phyloP scores from a whole-genome alignment of 2,113 vertebrate species.

The Mustela nigripes region DNA sequence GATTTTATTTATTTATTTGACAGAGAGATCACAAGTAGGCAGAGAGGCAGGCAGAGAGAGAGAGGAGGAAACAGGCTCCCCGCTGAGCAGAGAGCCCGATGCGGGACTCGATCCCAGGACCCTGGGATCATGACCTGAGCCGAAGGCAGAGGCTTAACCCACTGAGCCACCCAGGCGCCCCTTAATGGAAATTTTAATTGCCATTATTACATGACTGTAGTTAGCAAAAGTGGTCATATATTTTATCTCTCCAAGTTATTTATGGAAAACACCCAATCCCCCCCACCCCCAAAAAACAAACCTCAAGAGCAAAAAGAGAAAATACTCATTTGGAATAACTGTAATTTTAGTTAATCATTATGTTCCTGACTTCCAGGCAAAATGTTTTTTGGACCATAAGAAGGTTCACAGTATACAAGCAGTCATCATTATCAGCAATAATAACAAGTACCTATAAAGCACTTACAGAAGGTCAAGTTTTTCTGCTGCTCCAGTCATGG shows the following conservation, averaged over 20 bases:
- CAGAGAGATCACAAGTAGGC: no score
- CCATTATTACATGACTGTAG: neutral
- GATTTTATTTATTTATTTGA: no score
- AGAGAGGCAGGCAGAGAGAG: no score
- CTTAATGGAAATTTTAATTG: neutral
- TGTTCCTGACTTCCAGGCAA: neutral
- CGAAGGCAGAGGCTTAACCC: no score
- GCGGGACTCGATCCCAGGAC: no score
- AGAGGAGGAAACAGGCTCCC: no score
- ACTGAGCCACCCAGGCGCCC: no score
- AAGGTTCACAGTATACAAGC: neutral
- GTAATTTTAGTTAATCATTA: neutral
- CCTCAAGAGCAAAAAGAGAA: slow-evolving; percentile 1
- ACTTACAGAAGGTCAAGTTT: neutral
- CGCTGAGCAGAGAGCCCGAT: no score
- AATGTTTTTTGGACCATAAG: neutral
- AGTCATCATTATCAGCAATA: slow-evolving; percentile 12
- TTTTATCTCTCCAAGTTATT: neutral
- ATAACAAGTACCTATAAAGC: neutral
- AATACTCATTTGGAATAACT: neutral
- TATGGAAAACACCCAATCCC: neutral
- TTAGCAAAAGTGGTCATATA: neutral
- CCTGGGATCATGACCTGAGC: no score
- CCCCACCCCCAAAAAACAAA: neutral
- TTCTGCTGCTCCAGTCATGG: neutral